Evolutionary conservation across 2,797 vertebrate species (phyloP).

Genomic region (Coregonus suidteri): DNA sequence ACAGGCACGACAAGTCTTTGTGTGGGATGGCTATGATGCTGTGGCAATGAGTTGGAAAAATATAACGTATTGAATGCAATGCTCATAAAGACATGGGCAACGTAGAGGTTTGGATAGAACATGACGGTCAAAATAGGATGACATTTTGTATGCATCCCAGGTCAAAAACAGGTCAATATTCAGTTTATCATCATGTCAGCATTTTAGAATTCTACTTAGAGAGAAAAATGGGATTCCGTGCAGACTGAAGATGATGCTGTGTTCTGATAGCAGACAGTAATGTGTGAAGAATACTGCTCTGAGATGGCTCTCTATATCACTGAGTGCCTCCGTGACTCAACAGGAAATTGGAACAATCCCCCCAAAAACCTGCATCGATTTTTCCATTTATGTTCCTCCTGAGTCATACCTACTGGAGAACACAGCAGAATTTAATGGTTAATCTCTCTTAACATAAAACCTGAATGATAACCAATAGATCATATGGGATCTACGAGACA

Average conservation of each 20-base stretch:
- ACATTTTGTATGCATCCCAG: background rate
- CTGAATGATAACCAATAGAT: constrained; percentile 19
- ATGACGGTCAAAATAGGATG: background rate
- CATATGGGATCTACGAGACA: constrained; percentile 7
- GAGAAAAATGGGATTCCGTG: background rate
- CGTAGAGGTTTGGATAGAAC: background rate
- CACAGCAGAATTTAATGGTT: constrained; percentile 60
- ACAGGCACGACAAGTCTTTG: constrained; percentile 23
- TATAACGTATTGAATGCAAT: background rate
- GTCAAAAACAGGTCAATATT: background rate
- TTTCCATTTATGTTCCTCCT: constrained; percentile 60
- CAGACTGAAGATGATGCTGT: constrained; percentile 27
- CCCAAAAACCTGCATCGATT: constrained; percentile 68
- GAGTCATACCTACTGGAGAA: constrained; percentile 55
- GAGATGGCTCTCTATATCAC: constrained; percentile 44
- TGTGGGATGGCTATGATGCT: constrained; percentile 12
- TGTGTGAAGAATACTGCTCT: constrained; percentile 42
- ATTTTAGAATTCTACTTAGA: background rate
- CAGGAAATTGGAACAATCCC: constrained; percentile 73
- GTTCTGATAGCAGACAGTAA: constrained; percentile 39
- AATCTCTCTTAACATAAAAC: constrained; percentile 42
- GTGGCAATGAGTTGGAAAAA: constrained; percentile 28
- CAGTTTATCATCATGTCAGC: constrained; percentile 29
- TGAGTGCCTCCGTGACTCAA: constrained; percentile 63
- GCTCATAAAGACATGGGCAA: background rate